phyloP scores from a whole-genome alignment of 2,113 vertebrate species.

The Peromyscus californicus region DNA sequence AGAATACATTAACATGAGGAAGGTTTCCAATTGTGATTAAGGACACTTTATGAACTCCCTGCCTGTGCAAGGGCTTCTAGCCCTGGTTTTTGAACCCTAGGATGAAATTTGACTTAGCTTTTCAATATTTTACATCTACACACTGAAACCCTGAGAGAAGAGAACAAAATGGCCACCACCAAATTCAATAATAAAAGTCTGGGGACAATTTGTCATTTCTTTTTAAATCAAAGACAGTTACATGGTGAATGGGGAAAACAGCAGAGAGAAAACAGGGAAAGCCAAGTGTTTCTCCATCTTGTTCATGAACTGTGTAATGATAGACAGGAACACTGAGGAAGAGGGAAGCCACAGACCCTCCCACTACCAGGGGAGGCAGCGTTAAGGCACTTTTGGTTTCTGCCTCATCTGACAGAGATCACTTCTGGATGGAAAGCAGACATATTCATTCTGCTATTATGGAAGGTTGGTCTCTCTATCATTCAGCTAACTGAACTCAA shows the following conservation, averaged over 20 bases:
- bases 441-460: background rate
- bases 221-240: background rate
- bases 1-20: background rate
- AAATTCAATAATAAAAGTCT: background rate
- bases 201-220: background rate
- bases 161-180: background rate
- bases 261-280: background rate
- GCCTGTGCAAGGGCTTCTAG: background rate
- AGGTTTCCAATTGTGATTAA: too few species aligned
- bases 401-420: background rate
- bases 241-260: background rate
- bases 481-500: background rate
- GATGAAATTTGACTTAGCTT: background rate
- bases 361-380: too few species aligned
- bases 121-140: background rate
- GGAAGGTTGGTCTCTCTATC: background rate
- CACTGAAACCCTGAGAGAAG: background rate
- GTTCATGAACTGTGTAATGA: background rate
- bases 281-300: background rate
- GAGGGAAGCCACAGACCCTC: too few species aligned
- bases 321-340: background rate
- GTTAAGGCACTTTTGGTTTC: background rate
- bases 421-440: background rate
- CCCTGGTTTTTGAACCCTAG: rapidly evolving
- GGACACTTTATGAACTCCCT: background rate